phyloP scores from a whole-genome alignment of 2,888 invertebrate species.

The Hirudinaria manillensis region DNA sequence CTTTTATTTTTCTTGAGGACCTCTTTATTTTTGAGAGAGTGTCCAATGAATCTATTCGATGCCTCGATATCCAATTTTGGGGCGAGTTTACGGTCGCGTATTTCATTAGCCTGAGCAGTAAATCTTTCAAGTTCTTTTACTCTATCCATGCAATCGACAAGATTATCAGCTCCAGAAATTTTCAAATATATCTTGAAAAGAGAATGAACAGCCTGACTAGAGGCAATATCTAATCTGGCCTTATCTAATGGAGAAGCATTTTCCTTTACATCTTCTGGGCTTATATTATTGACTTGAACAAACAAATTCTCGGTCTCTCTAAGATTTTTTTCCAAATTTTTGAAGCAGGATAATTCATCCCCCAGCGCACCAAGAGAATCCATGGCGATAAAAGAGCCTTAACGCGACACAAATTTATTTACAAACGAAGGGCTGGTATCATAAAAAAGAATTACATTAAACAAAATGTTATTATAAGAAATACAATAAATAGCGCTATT shows the following conservation, averaged over 20 bases:
- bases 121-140: constrained; percentile 11
- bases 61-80: constrained; percentile 26
- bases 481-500: too few species aligned
- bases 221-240: constrained; percentile 16
- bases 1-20: not conserved
- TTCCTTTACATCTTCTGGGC: not conserved
- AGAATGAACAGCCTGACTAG: constrained; percentile 15
- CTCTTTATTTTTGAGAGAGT: constrained; percentile 19
- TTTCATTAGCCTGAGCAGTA: too few species aligned
- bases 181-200: constrained; percentile 18
- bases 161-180: not conserved
- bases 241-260: constrained; percentile 18
- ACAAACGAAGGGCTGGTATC: too few species aligned
- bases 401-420: too few species aligned
- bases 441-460: too few species aligned
- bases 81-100: constrained; percentile 2
- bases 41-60: constrained; percentile 20
- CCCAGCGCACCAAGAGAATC: not conserved
- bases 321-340: constrained; percentile 16
- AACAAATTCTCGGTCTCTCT: not conserved
- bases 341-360: constrained; percentile 12
- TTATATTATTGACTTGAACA: not conserved
- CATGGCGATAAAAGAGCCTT: too few species aligned
- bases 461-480: too few species aligned
- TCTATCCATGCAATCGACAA: constrained; percentile 3